phyloP scores from a whole-genome alignment of 2,113 vertebrate genomes.

The Tenrec ecaudatus region DNA sequence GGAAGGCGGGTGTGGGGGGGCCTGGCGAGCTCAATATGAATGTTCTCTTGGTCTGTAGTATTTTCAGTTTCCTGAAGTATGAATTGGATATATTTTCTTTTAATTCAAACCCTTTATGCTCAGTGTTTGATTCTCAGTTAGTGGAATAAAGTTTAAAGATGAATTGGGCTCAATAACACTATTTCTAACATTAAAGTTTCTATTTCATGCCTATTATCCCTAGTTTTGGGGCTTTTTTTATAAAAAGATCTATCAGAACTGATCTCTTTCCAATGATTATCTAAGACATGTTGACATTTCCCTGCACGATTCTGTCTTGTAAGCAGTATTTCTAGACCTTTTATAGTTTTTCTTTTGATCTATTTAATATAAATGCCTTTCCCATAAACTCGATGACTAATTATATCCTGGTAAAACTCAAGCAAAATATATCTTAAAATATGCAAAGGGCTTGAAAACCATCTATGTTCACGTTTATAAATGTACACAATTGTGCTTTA shows the following conservation, averaged over 20 bases:
- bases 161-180: constrained; percentile 63
- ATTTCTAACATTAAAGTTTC: constrained; percentile 65
- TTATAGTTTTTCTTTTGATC: constrained; percentile 17
- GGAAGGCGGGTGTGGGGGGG: no score
- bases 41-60: constrained; percentile 76
- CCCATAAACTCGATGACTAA: constrained; percentile 40
- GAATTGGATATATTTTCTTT: constrained; percentile 82
- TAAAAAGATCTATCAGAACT: background rate
- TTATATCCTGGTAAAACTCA: background rate
- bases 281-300: constrained; percentile 49
- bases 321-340: constrained; percentile 11
- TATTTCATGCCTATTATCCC: constrained; percentile 70
- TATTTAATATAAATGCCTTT: constrained; percentile 39
- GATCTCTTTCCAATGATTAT: constrained; percentile 53
- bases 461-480: background rate
- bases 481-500: background rate
- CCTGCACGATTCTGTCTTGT: background rate
- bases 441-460: background rate
- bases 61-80: constrained; percentile 80
- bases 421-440: constrained; percentile 19
- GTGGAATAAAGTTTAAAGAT: constrained; percentile 71
- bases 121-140: constrained; percentile 66
- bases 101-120: constrained; percentile 72
- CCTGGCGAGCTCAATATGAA: constrained; percentile 58
- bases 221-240: background rate